phyloP scores from a whole-genome alignment of 2,113 vertebrate species.

The Gymnocephalus cernua region DNA sequence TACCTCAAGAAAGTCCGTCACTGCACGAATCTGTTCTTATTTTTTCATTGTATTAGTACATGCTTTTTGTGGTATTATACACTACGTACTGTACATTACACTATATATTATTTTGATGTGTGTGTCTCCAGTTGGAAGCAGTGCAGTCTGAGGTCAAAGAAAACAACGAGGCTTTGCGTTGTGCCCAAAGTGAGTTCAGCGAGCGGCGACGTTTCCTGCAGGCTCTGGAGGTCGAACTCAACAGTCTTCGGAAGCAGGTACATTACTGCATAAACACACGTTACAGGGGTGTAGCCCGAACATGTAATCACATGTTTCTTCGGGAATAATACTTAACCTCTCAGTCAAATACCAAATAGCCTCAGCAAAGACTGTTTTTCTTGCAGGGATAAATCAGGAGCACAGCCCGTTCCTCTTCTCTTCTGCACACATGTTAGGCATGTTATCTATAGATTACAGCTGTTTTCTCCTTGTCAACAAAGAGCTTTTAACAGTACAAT shows the following conservation, averaged over 20 bases:
- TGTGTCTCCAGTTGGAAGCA: constrained; percentile 76
- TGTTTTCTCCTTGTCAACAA: constrained; percentile 47
- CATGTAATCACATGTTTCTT: not conserved
- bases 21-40: not conserved
- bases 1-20: constrained; percentile 85
- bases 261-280: not conserved
- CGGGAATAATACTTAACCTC: not conserved
- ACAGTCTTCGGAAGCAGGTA: constrained; percentile 85
- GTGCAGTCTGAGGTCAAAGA: constrained; percentile 85
- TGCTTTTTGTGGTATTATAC: not conserved
- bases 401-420: not conserved
- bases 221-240: constrained; percentile 84
- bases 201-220: constrained; percentile 85
- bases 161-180: constrained; percentile 81
- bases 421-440: constrained; percentile 4
- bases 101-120: not conserved
- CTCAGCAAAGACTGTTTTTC: not conserved
- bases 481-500: constrained; percentile 19
- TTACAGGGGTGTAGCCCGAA: not conserved
- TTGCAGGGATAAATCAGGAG: not conserved
- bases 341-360: not conserved
- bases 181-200: constrained; percentile 80
- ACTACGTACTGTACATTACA: not conserved
- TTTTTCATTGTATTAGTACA: not conserved
- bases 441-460: constrained; percentile 43